These are phyloP conservation scores for Tachycineta bicolor DNA, from an alignment of 2,113 vertebrate species.

Conservation along the genomic window DNA sequence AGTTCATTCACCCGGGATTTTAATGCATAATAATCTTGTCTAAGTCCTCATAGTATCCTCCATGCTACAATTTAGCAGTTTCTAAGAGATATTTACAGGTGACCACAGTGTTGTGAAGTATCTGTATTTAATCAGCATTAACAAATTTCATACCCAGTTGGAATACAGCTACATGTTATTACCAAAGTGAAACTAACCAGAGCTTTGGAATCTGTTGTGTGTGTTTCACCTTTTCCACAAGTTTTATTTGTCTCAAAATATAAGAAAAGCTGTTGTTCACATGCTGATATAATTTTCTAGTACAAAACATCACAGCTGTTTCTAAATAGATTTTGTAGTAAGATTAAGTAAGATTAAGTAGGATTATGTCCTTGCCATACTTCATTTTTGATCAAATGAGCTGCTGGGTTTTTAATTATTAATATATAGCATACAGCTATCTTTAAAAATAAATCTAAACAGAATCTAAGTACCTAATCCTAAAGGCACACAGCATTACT, in stretches of 20 bases:
- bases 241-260: background rate
- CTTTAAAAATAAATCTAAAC: background rate
- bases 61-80: background rate
- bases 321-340: background rate
- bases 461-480: background rate
- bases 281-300: background rate
- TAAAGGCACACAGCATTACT: background rate
- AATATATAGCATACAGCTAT: background rate
- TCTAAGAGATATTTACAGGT: background rate
- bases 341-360: background rate
- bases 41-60: background rate
- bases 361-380: background rate
- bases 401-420: background rate
- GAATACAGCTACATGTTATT: background rate
- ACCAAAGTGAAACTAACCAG: background rate
- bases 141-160: background rate
- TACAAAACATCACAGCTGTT: background rate
- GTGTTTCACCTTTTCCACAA: background rate
- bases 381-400: background rate
- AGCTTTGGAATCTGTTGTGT: background rate
- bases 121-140: background rate
- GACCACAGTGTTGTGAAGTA: background rate
- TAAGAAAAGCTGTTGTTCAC: background rate
- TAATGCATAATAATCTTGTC: background rate
- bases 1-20: background rate